Evolutionary conservation across 2,113 vertebrate species (phyloP).

Genomic region (Syrmaticus mikado): DNA sequence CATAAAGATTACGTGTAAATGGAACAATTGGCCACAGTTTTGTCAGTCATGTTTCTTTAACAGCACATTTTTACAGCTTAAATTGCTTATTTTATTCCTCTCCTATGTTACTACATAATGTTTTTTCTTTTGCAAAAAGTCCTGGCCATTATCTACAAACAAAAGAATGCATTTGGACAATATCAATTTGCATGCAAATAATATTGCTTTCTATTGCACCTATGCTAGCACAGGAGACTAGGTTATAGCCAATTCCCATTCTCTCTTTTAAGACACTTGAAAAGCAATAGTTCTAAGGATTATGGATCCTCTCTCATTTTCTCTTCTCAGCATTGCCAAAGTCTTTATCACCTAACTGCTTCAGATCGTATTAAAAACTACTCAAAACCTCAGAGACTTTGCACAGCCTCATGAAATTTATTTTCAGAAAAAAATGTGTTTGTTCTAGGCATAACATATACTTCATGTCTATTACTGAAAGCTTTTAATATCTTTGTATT

Average conservation of each 20-base stretch:
- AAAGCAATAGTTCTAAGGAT: slow-evolving; percentile 8
- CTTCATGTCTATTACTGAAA: slow-evolving; percentile 16
- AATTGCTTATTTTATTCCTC: slow-evolving; percentile 8
- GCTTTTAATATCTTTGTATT: background rate
- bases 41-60: background rate
- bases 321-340: background rate
- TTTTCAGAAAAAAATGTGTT: background rate
- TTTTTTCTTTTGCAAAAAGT: background rate
- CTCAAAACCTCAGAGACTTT: background rate
- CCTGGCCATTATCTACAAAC: background rate
- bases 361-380: slow-evolving; percentile 6
- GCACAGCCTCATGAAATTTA: background rate
- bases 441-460: slow-evolving; percentile 8
- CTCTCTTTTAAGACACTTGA: slow-evolving; percentile 12
- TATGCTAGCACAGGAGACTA: background rate
- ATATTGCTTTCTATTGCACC: slow-evolving; percentile 27
- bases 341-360: background rate
- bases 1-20: background rate
- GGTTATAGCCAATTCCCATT: slow-evolving; percentile 20
- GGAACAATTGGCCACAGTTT: background rate
- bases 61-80: background rate
- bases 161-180: slow-evolving; percentile 26
- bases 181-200: slow-evolving; percentile 59
- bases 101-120: background rate
- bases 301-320: slow-evolving; percentile 23